Evolutionary conservation across 2,113 vertebrate genomes (phyloP).

Genomic region (Anser cygnoides): DNA sequence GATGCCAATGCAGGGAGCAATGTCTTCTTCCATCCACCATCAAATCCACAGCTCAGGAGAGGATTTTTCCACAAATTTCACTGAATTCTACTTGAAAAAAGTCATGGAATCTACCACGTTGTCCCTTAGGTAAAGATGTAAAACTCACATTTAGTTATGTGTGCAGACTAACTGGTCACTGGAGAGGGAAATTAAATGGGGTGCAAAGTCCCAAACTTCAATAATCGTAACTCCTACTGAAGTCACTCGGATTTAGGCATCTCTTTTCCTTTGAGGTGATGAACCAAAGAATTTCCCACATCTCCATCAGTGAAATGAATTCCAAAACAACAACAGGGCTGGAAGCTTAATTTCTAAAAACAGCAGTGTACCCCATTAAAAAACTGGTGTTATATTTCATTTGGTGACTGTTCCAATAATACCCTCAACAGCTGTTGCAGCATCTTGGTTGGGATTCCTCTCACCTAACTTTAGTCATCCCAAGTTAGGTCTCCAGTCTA

Average conservation of each 20-base stretch:
- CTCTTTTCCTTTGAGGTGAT: background rate
- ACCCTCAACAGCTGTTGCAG: slow-evolving; percentile 25
- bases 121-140: background rate
- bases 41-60: background rate
- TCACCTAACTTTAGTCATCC: slow-evolving; percentile 4
- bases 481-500: background rate
- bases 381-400: background rate
- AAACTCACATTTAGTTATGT: background rate
- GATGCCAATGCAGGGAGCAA: background rate
- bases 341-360: background rate
- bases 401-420: background rate
- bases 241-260: background rate
- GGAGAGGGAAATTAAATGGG: background rate
- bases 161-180: rapidly evolving
- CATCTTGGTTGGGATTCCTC: background rate
- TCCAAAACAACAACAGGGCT: background rate
- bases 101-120: background rate
- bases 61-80: background rate
- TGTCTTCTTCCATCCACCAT: rapidly evolving
- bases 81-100: background rate
- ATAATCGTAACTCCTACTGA: background rate
- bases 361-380: background rate
- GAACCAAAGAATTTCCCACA: rapidly evolving
- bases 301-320: background rate
- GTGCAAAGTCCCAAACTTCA: background rate